Base-by-base conservation (phyloP, 1,140 invertebrate species). In the Apis dorsata region DNA sequence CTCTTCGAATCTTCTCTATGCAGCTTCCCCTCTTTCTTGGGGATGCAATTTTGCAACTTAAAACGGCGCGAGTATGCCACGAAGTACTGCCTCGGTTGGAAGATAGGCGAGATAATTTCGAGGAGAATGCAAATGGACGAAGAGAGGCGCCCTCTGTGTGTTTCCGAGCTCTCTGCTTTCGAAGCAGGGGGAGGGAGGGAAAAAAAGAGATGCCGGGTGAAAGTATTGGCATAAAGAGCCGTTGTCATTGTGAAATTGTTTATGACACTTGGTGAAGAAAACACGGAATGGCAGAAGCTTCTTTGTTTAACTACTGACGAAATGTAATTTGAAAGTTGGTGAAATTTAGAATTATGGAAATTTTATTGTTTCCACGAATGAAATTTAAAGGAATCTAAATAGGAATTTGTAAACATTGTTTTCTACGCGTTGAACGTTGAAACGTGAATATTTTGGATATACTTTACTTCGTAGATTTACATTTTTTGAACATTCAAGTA, bases 91-190 rank as follows among this genome's bases (percentile, higher is more conserved):
- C 49, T 65, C 17, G 69, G 78, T 53, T 19, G 79, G 69, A 51
- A 73, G 78, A 80, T 80, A 49, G 70, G 44, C 60, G 79, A 74
- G 85, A 86, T 86, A 86, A 86, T 86, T 85, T 81, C 79, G 70
- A 55, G 21, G 57, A 44, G 71, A 51, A 80, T 80, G 79, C 85
- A 86, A 86, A 86, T 86, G 85, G 73, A 57, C 63, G 68, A 71
- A 77, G 55, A 73, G 71, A 76, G 66, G 19, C 57, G 68, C 68
- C 59, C 59, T 21, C 19, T 78, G 76, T 44, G 34, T 17, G 34
- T n/a, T 63, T 34, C 57, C 51, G 4, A 12, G 55, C 77, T 34
- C 65, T 34, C 21, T 11, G 44, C 24, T n/a, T 73, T 10, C 17
- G 34, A 49, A 13, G 49, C 9, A 7, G 2, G 34, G 5, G 34